Base-by-base conservation (phyloP, 2,797 vertebrate genomes). In the Carapus acus region DNA sequence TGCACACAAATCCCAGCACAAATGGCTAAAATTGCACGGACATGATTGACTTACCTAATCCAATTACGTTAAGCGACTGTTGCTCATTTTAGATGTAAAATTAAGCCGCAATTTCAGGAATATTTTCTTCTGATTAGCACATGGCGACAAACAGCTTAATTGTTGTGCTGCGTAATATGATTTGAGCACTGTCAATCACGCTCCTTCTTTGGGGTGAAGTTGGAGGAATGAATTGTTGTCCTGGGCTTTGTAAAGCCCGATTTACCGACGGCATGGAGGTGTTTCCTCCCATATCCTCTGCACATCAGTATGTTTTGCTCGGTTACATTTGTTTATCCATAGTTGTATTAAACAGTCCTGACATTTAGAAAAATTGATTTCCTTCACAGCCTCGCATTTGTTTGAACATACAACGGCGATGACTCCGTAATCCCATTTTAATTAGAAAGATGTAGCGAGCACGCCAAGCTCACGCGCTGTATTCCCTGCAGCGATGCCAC, bases 341-440 rank as follows among this genome's bases (percentile, higher is more conserved):
- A 81, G 75, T 79, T 81, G 77, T 81, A 71, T 85, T 89, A 88
- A 90, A 85, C 79, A 85, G 73, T 83, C 84, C 79, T 92, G 89
- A 91, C 86, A 92, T 92, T 93, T 91, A 88, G 83, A 81, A 84
- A 91, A 92, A 94, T 81, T 86, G 85, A 93, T 91, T 89, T 79
- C 71, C 70, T 89, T 69, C 80, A 76, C 82, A 71, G 78, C 60
- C 72, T 73, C 86, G 87, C 81, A 87, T 91, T 92, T 92, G 90
- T 92, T 85, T 81, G 88, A 91, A 92, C 88, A 89, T 90, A 92
- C 85, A 91, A 79, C 80, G 73, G 57, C 83, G 78, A 91, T 87
- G 90, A 89, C 88, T 89, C 86, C 85, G 83, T 93, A 94, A 97
- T 93, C 92, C 88, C 83, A 84, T 93, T 94, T 97, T 94, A 97